phyloP scores from a whole-genome alignment of 2,888 invertebrate genomes.

The Cephalotes varians region DNA sequence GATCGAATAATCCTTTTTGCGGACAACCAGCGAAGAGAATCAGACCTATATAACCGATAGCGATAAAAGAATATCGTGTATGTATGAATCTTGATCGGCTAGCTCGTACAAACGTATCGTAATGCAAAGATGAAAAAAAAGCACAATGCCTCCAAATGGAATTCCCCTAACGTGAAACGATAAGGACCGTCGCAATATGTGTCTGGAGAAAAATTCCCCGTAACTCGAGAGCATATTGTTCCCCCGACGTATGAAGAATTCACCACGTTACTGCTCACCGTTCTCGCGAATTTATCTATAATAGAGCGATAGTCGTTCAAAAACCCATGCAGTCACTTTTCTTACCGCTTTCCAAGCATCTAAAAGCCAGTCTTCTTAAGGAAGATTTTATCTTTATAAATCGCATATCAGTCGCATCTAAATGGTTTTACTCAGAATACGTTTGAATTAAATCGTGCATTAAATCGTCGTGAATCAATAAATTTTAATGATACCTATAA shows the following conservation, averaged over 20 bases:
- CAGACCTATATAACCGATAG: slow-evolving; percentile 66
- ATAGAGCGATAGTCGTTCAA: slow-evolving; percentile 30
- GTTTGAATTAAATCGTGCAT: neutral
- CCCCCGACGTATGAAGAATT: slow-evolving; percentile 54
- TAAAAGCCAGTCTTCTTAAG: neutral
- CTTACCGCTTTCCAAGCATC: neutral
- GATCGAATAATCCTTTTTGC: slow-evolving; percentile 25
- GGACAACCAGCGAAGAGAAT: slow-evolving; percentile 56
- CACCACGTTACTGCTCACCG: slow-evolving; percentile 38
- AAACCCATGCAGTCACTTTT: neutral
- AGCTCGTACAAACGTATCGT: slow-evolving; percentile 24
- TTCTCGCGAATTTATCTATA: slow-evolving; percentile 32
- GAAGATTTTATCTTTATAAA: neutral
- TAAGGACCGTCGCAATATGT: slow-evolving; percentile 56
- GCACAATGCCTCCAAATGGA: slow-evolving; percentile 54
- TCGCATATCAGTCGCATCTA: neutral
- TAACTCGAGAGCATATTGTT: slow-evolving; percentile 56
- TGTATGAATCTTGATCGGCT: slow-evolving; percentile 52
- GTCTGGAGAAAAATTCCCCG: slow-evolving; percentile 53
- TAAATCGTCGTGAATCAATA: neutral
- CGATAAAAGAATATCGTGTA: slow-evolving; percentile 53
- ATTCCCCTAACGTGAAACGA: slow-evolving; percentile 53
- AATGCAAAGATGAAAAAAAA: slow-evolving; percentile 42
- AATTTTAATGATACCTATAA: neutral
- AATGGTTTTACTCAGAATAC: neutral